Evolutionary conservation across 2,888 invertebrate genomes (phyloP).

Genomic region (Cacoxenus indagator): DNA sequence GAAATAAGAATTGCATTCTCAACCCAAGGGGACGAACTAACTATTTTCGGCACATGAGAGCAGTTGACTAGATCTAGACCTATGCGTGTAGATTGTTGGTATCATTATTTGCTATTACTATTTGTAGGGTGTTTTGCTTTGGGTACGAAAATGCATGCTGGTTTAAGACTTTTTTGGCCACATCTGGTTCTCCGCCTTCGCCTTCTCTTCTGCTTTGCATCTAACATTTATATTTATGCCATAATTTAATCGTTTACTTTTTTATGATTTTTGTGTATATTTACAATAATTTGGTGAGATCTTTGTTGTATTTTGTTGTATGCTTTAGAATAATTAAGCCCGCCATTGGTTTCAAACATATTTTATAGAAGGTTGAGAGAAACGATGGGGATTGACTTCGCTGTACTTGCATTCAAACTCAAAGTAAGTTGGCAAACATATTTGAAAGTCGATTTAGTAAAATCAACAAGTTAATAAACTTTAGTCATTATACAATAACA

Average conservation of each 20-base stretch:
- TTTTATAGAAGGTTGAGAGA: too few species aligned
- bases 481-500: too few species aligned
- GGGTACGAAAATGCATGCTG: slow-evolving; percentile 58
- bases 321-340: background rate
- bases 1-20: background rate
- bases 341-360: too few species aligned
- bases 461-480: too few species aligned
- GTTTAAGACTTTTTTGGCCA: slow-evolving; percentile 55
- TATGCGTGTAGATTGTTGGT: background rate
- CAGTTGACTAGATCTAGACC: background rate
- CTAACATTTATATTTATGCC: slow-evolving; percentile 37
- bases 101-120: slow-evolving; percentile 24
- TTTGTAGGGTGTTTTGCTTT: slow-evolving; percentile 29
- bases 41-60: background rate
- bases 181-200: slow-evolving; percentile 33
- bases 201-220: slow-evolving; percentile 20
- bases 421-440: too few species aligned
- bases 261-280: slow-evolving; percentile 48
- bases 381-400: too few species aligned
- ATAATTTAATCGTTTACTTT: slow-evolving; percentile 35
- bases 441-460: too few species aligned
- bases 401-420: too few species aligned
- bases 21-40: background rate
- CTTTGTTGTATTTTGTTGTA: slow-evolving; percentile 41
- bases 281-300: slow-evolving; percentile 60